Evolutionary conservation across 2,113 vertebrate species (phyloP).

Genomic region (Megaceryle maxima): DNA sequence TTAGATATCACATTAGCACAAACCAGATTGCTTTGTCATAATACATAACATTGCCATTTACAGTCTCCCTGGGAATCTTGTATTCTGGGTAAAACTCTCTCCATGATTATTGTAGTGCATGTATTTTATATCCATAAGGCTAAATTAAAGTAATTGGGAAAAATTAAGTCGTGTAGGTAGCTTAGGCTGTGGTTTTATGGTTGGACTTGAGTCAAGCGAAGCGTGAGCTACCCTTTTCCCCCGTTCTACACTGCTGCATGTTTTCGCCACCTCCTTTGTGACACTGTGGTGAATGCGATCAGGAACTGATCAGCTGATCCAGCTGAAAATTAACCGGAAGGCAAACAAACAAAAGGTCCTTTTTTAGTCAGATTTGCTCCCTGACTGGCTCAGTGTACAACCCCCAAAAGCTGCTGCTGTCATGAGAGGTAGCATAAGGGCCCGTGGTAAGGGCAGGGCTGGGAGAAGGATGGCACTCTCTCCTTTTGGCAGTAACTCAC

Average conservation of each 20-base stretch:
- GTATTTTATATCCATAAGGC: background rate
- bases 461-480: background rate
- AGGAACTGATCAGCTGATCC: slow-evolving; percentile 35
- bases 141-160: background rate
- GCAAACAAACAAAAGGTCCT: slow-evolving; percentile 38
- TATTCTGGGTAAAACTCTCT: background rate
- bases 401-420: background rate
- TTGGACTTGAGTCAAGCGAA: background rate
- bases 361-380: slow-evolving; percentile 18
- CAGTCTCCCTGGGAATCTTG: background rate
- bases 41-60: background rate
- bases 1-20: background rate
- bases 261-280: slow-evolving; percentile 35
- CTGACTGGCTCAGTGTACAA: background rate
- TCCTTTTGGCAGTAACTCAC: background rate
- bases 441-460: background rate
- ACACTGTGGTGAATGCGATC: background rate
- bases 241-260: background rate
- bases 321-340: slow-evolving; percentile 35
- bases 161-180: background rate
- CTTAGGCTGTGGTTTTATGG: background rate
- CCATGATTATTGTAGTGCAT: background rate
- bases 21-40: background rate
- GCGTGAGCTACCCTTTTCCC: background rate
- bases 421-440: background rate